A percentile compares a stretch with the other conserved stretches of the same genome.
Conservation (phyloP, 2,888 invertebrate species). For the Aphidoletes aphidimyza region DNA sequence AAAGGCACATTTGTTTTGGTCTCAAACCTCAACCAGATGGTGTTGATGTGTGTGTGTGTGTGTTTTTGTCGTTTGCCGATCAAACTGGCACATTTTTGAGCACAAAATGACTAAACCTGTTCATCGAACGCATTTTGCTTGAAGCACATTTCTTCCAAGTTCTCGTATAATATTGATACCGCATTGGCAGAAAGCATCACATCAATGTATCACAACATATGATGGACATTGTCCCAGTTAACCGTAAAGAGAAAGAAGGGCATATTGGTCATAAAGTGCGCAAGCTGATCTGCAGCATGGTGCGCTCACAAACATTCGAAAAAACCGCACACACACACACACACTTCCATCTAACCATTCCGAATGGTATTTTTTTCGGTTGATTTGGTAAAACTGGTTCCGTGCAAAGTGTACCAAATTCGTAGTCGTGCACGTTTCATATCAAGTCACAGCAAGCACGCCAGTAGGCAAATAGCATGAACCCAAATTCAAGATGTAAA, state of each 20-base stretch:
- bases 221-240: neutral
- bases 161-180: slow-evolving; percentile 20
- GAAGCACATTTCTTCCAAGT: neutral
- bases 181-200: neutral
- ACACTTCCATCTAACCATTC: neutral
- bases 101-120: neutral
- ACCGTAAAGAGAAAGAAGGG: slow-evolving; percentile 46
- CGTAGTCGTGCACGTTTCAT: too few relatives aligned
- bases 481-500: neutral
- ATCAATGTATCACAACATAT: slow-evolving; percentile 1
- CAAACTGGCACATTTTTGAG: neutral
- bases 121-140: neutral
- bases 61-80: neutral
- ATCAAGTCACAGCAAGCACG: too few relatives aligned
- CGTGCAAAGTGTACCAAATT: slow-evolving; percentile 6
- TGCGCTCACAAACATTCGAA: neutral
- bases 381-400: slow-evolving; percentile 28
- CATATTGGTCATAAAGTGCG: neutral
- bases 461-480: neutral
- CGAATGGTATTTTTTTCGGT: neutral
- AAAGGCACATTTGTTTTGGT: neutral
- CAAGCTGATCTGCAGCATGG: neutral
- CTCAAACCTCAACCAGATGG: neutral
- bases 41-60: neutral
- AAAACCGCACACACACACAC: too few relatives aligned